Evolutionary conservation across 2,888 invertebrate genomes (phyloP), one percentile per base, ranked within the genome.

Genomic region (Catocala sponsa): DNA sequence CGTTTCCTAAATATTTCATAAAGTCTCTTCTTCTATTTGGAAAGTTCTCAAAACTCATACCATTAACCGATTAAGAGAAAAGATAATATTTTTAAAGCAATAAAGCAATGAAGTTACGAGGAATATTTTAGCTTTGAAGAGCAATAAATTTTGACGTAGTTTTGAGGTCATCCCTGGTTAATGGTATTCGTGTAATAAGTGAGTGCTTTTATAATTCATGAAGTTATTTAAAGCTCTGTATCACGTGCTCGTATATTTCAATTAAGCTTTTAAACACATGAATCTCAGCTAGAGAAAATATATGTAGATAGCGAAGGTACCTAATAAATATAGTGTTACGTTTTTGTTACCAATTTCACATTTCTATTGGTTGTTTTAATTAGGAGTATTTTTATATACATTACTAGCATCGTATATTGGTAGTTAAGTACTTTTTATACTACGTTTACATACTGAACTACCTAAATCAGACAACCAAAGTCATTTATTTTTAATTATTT

Each of bases 21-120:
- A 59, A 57, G 46, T 53, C 63, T 70, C 43, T 50, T 70, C 43
- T 50, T 60, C 43, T 32, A 55, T 48, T 79, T 79, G 74, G 74
- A 80, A 65, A 62, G 60, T 46, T 63, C 55, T 80, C 76, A 79
- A 76, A 67, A 75, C 62, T 60, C 68, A 70, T 66, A 67, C 61
- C 61, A 64, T 65, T 68, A 56, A 65, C 51, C 65, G 68, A 76
- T 74, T 69, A 71, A 70, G 70, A 76, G 46, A 49, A 69, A 65
- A 74, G 56, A 79, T 75, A 75, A 74, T 72, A 75, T 64, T 69
- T 72, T 74, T 55, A 50, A 65, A 65, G 70, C 49, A 63, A 63
- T 70, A 61, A 72, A 70, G 52, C 49, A 9, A n/a, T 41, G 51
- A 55, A 52, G 54, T 55, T 68, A 63, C 59, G 48, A 68, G 46